Conservation (phyloP, 1,140 invertebrate genomes). For the Teleopsis dalmanni region DNA sequence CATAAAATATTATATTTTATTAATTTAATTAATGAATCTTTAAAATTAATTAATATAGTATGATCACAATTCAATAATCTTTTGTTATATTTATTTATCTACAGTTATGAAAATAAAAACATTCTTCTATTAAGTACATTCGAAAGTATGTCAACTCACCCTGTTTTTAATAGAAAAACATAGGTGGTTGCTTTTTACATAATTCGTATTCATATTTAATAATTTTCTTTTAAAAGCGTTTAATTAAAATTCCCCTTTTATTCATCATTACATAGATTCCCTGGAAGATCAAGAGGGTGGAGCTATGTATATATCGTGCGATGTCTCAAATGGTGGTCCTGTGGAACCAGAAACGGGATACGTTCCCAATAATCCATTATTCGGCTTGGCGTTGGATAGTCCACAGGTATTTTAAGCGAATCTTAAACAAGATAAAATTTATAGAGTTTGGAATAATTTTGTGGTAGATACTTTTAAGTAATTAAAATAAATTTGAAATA, state of each 20-base stretch:
- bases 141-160: neutral
- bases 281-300: slow-evolving; percentile 46
- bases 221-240: neutral
- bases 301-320: slow-evolving; percentile 47
- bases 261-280: slow-evolving; percentile 33
- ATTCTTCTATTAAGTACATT: neutral
- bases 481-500: no score
- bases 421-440: no score
- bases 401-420: no score
- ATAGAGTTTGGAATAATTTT: no score
- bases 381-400: slow-evolving; percentile 42
- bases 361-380: slow-evolving; percentile 45
- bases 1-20: neutral
- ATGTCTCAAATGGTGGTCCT: slow-evolving; percentile 44
- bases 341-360: slow-evolving; percentile 45
- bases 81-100: no score
- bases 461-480: no score
- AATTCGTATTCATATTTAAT: neutral
- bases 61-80: no score
- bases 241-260: no score
- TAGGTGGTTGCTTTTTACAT: neutral
- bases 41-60: neutral
- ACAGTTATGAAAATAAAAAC: neutral
- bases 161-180: neutral
- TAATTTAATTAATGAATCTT: neutral